Base-by-base conservation (phyloP, 2,797 vertebrate genomes). In the Lophius americanus region DNA sequence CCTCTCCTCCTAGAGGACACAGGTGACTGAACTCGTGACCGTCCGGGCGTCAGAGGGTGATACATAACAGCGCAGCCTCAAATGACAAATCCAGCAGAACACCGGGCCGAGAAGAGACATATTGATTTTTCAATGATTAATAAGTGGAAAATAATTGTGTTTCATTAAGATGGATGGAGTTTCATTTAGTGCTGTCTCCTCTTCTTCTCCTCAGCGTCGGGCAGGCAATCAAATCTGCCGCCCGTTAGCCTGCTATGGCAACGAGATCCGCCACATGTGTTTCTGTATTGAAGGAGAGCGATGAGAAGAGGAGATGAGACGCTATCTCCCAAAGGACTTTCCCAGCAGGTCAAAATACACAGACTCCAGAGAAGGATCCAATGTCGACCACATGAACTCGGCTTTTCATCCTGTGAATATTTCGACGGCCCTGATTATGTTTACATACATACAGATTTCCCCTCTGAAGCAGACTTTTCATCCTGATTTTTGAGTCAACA, bases 101-200 rank as follows among this genome's bases (percentile, higher is more conserved):
- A 93, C 95, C 94, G 93, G 95, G 95, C 94, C 91, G 93, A 94
- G 95, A 97, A 96, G 95, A 98, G 96, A 98, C 95, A 94, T 98
- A 99, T 99, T 98, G 98, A 99, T 99, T 98, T 98, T 96, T 97
- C 96, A 98, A 98, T 99, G 97, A 98, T 99, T 99, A 99, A 99
- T 99, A 98, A 98, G 97, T 96, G 97, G 96, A 98, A 98, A 98
- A 98, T 98, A 98, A 99, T 99, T 98, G 96, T 97, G 96, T 99
- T 99, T 99, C 98, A 99, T 99, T 98, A 98, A 99, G 98, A 99
- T 98, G 96, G 97, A 99, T 99, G 97, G 95, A 95, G 95, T 98
- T 98, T 98, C 96, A 99, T 98, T 98, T 97, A 96, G 95, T 95
- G 94, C 90, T 95, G 95, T 98, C 96, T 96, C 95, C 95, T 94